A percentile compares a stretch with the other conserved stretches of the same genome.
Evolutionary conservation across 2,888 invertebrate species (phyloP).

Genomic region (Mythimna ferrago): DNA sequence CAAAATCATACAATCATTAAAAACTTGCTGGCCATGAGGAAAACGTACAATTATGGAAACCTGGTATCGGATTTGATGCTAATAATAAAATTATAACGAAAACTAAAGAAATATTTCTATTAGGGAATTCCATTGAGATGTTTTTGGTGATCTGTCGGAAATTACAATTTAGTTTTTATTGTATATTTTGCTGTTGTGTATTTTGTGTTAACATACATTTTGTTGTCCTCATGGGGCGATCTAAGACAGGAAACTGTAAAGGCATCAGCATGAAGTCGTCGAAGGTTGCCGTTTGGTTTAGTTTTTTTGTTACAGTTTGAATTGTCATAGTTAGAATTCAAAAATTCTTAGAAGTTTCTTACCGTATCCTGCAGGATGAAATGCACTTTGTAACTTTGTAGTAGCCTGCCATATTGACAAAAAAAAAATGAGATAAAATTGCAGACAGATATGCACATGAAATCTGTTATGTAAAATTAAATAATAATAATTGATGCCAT

Average conservation of each 20-base stretch:
- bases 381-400: too few relatives aligned
- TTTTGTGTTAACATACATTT: background rate
- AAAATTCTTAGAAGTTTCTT: too few relatives aligned
- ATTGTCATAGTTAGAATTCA: too few relatives aligned
- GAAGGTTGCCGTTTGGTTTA: too few relatives aligned
- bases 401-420: too few relatives aligned
- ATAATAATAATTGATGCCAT: background rate
- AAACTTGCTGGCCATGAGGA: background rate
- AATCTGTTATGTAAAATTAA: background rate
- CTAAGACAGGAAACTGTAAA: background rate
- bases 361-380: too few relatives aligned
- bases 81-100: background rate
- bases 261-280: too few relatives aligned
- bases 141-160: too few relatives aligned
- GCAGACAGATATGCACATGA: background rate
- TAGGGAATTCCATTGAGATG: background rate
- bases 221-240: background rate
- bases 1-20: background rate
- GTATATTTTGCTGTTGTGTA: background rate
- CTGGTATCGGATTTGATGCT: background rate
- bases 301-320: too few relatives aligned
- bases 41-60: background rate
- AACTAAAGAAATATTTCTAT: too few relatives aligned
- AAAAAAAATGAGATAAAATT: too few relatives aligned
- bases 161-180: background rate